Evolutionary conservation across 2,797 vertebrate species (phyloP), one percentile per base, ranked within the genome.

Genomic region (Sebastes trivittatus): DNA sequence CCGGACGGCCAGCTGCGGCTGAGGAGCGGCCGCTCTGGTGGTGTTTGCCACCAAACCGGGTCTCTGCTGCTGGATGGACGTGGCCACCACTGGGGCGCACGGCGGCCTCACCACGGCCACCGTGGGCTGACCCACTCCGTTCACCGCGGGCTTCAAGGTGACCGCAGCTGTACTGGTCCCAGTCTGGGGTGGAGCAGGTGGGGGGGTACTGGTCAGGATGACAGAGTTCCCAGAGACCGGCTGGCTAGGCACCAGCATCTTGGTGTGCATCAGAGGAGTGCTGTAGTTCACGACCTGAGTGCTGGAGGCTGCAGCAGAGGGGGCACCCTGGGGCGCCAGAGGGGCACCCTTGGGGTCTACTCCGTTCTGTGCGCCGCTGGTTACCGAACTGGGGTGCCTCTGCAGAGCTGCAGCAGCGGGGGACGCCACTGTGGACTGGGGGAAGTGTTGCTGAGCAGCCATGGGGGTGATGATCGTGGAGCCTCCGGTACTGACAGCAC

Each of bases 1-100:
- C 58, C 96, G 92, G 70, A 97, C 96, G 1, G 97, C 95, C 82
- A 97, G 89, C 70, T 95, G 92, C 0, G 95, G 95, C 90, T 97
- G 97, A 1, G 96, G 95, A 1, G 95, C 90, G 1, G 95, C 91
- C 2, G 95, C 85, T 27, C 96, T 87, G 77, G 93, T 88, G 0
- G 93, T 59, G 42, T 30, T 52, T 7, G 92, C 88, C 69, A 93
- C 92, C 71, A 96, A 84, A 7, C 92, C 95, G 0, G 96, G 90
- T 68, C 95, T 90, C 87, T 96, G 94, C 60, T 94, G 93, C 93
- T 95, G 94, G 11, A 95, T 86, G n/a, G 92, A 68, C 2, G 94
- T 81, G 3, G 88, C 87, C 72, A 90, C 86, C 38, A 91, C 85
- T 0, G 92, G 76, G 1, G 90, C 13, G 1, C 86, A 79, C 0